Base-by-base conservation (phyloP, 2,888 invertebrate genomes). In the Drosophila meridionalis region DNA sequence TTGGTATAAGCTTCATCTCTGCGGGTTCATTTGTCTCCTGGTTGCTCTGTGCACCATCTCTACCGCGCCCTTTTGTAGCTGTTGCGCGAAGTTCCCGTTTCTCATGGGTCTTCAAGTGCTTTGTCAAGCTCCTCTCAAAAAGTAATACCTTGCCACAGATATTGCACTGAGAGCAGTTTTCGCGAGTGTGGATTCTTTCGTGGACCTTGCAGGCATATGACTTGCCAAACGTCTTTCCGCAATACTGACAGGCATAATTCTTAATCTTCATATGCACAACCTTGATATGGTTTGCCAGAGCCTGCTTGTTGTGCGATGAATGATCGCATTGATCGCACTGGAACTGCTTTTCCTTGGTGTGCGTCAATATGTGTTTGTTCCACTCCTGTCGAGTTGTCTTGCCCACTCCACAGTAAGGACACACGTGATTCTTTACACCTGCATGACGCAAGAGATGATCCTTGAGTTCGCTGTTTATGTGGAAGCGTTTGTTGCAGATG, bases 391-490 rank as follows among this genome's bases (percentile, higher is more conserved):
- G 82, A 2, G 92, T 93, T 0, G 93, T 92, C 60, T 93, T 92
- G 4, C 91, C 92, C n/a, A 92, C 91, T 0, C 92, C 92, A 53
- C 92, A 92, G 53, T 92, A 91, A 0, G 92, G 92, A n/a, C 92
- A 92, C 0, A 92, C 91, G 56, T 92, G 91, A 34, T 92, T 92
- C 57, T 92, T 92, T n/a, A 93, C 92, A 1, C 92, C 93, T 0
- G 92, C 91, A 66, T 92, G 92, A 0, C 92, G 90, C 67, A 92
- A 83, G 4, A 92, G 77, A 76, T 92, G 93, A 57, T 92, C 93
- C 36, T 92, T 91, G 0, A 93, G 82, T 1, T 92, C 92, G 9
- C 91, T 91, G 47, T 91, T 91, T 4, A 92, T 92, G 34, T 91
- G 91, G 59, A 92, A 92, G 0, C 92, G 87, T 50, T 92, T 92